phyloP scores from a whole-genome alignment of 1,140 invertebrate genomes.

The Caenorhabditis inopinata region DNA sequence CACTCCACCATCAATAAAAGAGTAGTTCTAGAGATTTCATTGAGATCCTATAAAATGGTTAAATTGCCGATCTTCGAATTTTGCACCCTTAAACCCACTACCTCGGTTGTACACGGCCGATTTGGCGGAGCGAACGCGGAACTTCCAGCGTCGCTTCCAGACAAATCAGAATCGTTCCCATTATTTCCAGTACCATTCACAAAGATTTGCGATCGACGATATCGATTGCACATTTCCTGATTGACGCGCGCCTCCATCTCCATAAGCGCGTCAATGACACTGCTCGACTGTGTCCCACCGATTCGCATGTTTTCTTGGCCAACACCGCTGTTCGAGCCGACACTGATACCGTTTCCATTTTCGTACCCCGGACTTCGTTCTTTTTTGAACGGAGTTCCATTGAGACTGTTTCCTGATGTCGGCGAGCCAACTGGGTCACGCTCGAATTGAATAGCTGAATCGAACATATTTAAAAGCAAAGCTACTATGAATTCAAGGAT shows the following conservation, averaged over 20 bases:
- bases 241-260: slow-evolving; percentile 61
- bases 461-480: background rate
- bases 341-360: background rate
- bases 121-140: slow-evolving; percentile 31
- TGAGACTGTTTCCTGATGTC: slow-evolving; percentile 5
- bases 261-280: slow-evolving; percentile 62
- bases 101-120: slow-evolving; percentile 45
- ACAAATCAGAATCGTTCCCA: background rate
- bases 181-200: background rate
- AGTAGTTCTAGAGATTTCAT: slow-evolving; percentile 64
- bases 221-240: slow-evolving; percentile 61
- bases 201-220: slow-evolving; percentile 52
- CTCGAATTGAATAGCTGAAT: slow-evolving; percentile 66
- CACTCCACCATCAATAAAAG: slow-evolving; percentile 64
- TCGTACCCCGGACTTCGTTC: slow-evolving; percentile 1
- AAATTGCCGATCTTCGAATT: background rate
- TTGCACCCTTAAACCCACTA: background rate
- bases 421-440: slow-evolving; percentile 60
- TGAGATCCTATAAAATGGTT: slow-evolving; percentile 51
- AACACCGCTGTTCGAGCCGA: background rate
- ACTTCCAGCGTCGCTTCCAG: background rate
- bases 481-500: too few relatives aligned
- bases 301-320: slow-evolving; percentile 24
- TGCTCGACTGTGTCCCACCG: slow-evolving; percentile 30
- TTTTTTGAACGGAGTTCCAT: slow-evolving; percentile 18